Conservation (phyloP, 2,888 invertebrate genomes). For the Sisyra nigra region DNA sequence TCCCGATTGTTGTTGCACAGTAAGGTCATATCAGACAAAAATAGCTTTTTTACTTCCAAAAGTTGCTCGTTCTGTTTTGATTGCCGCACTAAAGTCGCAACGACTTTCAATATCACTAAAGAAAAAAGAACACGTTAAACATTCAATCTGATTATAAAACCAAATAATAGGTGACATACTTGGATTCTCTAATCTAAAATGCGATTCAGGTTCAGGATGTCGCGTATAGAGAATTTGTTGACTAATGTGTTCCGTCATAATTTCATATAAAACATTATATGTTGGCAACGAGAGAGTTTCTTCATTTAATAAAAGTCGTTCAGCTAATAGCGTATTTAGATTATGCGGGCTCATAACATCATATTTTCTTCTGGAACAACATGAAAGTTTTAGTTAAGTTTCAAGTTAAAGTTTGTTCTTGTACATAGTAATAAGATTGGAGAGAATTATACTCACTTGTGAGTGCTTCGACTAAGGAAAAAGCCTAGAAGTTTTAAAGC, state of each 20-base stretch:
- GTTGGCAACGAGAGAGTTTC: constrained; percentile 84
- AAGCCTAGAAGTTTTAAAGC: constrained; percentile 93
- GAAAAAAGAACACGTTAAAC: constrained; percentile 14
- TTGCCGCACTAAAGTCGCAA: constrained; percentile 90
- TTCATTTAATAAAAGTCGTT: constrained; percentile 76
- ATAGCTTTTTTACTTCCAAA: constrained; percentile 86
- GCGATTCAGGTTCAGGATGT: constrained; percentile 90
- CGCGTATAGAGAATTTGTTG: constrained; percentile 86
- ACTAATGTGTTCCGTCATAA: constrained; percentile 93
- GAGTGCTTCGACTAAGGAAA: constrained; percentile 94
- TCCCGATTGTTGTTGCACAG: constrained; percentile 95
- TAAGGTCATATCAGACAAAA: constrained; percentile 96
- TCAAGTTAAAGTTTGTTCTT: neutral
- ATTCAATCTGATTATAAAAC: too few relatives aligned
- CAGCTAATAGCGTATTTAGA: constrained; percentile 90
- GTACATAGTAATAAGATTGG: neutral
- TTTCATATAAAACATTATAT: constrained; percentile 97
- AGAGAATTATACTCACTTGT: constrained; percentile 53
- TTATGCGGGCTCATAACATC: constrained; percentile 99
- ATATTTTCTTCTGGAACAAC: constrained; percentile 74
- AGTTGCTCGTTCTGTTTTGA: constrained; percentile 87
- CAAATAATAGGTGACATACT: too few relatives aligned
- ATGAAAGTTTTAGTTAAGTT: too few relatives aligned
- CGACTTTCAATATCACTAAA: constrained; percentile 94
- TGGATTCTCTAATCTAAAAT: constrained; percentile 90